phyloP scores from a whole-genome alignment of 2,888 invertebrate species.

The Drosophila paracracens region DNA sequence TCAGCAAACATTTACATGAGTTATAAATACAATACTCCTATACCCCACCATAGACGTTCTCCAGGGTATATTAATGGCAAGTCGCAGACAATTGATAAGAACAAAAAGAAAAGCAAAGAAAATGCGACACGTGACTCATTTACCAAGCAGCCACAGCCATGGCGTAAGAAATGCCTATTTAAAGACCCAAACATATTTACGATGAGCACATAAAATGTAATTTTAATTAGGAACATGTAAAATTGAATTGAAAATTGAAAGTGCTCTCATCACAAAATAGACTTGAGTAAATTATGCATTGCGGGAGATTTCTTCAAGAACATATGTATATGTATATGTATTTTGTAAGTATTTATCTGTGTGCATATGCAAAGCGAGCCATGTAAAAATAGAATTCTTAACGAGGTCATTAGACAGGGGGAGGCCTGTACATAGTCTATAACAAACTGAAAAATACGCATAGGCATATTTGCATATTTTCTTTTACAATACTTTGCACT shows the following conservation, averaged over 20 bases:
- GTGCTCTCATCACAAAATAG: constrained; percentile 32
- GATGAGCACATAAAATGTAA: constrained; percentile 44
- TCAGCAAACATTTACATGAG: neutral
- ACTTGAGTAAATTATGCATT: constrained; percentile 37
- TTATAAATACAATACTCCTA: neutral
- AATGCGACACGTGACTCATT: constrained; percentile 64
- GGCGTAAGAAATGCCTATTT: constrained; percentile 51
- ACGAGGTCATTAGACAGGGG: constrained; percentile 76
- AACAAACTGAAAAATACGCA: constrained; percentile 36
- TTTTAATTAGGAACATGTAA: constrained; percentile 58
- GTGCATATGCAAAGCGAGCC: constrained; percentile 52
- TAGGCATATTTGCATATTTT: constrained; percentile 33
- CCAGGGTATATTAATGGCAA: constrained; percentile 38
- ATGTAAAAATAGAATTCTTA: constrained; percentile 72
- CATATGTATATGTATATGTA: neutral
- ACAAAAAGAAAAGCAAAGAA: constrained; percentile 22
- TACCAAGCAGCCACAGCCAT: constrained; percentile 43
- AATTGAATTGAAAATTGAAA: constrained; percentile 60
- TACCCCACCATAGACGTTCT: neutral
- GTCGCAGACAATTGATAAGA: constrained; percentile 57
- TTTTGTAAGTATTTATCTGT: constrained; percentile 17
- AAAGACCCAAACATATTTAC: constrained; percentile 41
- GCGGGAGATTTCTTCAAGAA: constrained; percentile 53
- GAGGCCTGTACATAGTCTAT: constrained; percentile 27
- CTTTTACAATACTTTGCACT: constrained; percentile 1